These are phyloP conservation scores for Drosophila koepferae DNA, from an alignment of 2,888 invertebrate species.

Conservation along the genomic window DNA sequence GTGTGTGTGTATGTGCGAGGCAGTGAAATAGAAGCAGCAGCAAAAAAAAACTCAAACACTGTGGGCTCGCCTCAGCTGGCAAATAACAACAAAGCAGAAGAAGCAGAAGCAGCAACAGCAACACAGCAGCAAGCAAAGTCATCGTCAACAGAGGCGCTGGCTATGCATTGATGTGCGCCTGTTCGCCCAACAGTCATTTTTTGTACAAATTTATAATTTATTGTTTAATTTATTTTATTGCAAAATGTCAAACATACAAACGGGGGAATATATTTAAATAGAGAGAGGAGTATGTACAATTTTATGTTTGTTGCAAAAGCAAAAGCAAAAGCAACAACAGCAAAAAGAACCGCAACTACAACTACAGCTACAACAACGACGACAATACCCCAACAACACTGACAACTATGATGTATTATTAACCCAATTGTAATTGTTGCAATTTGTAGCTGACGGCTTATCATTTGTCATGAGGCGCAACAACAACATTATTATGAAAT, in stretches of 20 bases:
- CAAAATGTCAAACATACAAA: constrained; percentile 60
- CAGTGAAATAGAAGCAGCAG: constrained; percentile 52
- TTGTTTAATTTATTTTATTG: constrained; percentile 81
- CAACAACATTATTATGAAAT: constrained; percentile 81
- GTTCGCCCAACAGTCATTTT: constrained; percentile 77
- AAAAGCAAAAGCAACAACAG: not conserved
- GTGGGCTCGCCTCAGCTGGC: constrained; percentile 51
- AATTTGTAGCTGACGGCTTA: constrained; percentile 68
- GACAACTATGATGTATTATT: constrained; percentile 60
- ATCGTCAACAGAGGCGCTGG: constrained; percentile 17
- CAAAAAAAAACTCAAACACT: constrained; percentile 39
- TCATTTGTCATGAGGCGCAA: constrained; percentile 69
- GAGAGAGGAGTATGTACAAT: constrained; percentile 8
- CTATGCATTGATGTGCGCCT: constrained; percentile 66
- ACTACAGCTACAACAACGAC: constrained; percentile 11
- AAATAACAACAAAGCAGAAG: constrained; percentile 35
- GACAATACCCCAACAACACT: constrained; percentile 9
- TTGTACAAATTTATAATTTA: constrained; percentile 82
- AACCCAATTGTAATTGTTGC: constrained; percentile 77
- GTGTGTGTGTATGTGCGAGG: constrained; percentile 18
- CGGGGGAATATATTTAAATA: not conserved
- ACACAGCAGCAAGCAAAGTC: constrained; percentile 25
- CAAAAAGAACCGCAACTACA: constrained; percentile 1
- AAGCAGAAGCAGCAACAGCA: constrained; percentile 33
- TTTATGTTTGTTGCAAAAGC: constrained; percentile 18